A percentile compares a stretch with the other conserved stretches of the same genome.
Conservation (phyloP, 1,140 invertebrate genomes). For the Tetraneura akinire region DNA sequence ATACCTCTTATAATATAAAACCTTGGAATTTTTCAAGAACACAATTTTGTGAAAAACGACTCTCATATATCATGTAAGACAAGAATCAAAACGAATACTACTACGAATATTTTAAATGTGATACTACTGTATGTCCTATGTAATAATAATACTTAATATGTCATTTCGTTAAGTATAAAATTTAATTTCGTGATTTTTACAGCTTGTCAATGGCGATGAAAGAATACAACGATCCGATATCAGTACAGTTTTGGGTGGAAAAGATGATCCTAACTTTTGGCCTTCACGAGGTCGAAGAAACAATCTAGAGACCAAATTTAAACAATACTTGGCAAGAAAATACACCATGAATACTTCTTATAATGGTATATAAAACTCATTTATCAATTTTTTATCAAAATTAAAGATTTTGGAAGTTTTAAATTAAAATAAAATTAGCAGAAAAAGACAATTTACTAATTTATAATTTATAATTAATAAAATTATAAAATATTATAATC, state of each 20-base stretch:
- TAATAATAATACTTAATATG: neutral
- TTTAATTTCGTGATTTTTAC: neutral
- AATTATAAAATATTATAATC: too few species aligned
- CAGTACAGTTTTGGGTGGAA: slow-evolving; percentile 52
- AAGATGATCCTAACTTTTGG: slow-evolving; percentile 53
- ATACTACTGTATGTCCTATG: neutral
- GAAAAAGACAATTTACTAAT: too few species aligned
- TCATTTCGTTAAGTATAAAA: neutral
- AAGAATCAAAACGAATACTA: slow-evolving; percentile 27
- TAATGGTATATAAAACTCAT: too few species aligned
- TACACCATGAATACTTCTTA: neutral
- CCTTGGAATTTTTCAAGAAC: neutral
- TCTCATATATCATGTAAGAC: neutral
- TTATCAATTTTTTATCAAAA: too few species aligned
- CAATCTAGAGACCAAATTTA: slow-evolving; percentile 24
- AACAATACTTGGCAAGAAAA: slow-evolving; percentile 26
- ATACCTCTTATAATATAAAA: neutral
- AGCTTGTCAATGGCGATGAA: slow-evolving; percentile 13
- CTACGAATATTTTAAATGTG: neutral
- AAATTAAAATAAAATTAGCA: too few species aligned
- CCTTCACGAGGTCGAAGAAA: slow-evolving; percentile 53
- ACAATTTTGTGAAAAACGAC: slow-evolving; percentile 8
- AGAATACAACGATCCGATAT: slow-evolving; percentile 52
- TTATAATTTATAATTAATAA: too few species aligned
- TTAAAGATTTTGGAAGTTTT: too few species aligned